These are phyloP conservation scores for Ictalurus punctatus DNA, from an alignment of 2,113 vertebrate genomes.

Conservation along the genomic window DNA sequence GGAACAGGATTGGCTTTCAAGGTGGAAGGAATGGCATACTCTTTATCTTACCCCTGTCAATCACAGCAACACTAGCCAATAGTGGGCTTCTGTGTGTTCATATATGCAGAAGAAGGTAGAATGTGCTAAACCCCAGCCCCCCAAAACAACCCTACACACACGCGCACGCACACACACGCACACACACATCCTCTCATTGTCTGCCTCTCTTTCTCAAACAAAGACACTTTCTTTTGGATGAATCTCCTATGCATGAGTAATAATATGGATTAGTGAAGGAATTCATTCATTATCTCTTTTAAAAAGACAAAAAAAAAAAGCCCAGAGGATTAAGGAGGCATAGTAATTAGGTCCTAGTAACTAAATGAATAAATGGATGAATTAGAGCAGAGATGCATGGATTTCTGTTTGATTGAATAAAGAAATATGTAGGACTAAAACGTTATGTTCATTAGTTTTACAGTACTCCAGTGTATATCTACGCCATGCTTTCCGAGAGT, in stretches of 20 bases:
- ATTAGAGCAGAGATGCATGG: neutral
- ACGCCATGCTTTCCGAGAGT: neutral
- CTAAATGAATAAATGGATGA: neutral
- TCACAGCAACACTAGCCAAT: neutral
- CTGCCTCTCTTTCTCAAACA: neutral
- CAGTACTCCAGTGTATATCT: neutral
- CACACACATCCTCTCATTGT: neutral
- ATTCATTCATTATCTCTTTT: neutral
- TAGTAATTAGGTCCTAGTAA: neutral
- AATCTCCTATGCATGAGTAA: constrained; percentile 12
- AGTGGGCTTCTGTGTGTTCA: neutral
- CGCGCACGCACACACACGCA: too few relatives aligned
- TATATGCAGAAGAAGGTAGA: neutral
- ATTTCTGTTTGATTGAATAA: neutral
- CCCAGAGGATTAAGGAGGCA: neutral
- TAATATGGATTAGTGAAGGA: neutral
- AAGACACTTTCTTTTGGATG: neutral
- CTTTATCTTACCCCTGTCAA: neutral
- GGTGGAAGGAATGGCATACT: neutral
- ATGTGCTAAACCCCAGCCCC: neutral
- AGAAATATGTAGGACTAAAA: neutral
- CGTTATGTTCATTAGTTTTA: neutral
- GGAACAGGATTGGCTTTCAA: neutral
- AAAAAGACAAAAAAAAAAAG: neutral
- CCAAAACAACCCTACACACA: neutral